Evolutionary conservation across 2,113 vertebrate species (phyloP).

Genomic region (Sylvietta virens): DNA sequence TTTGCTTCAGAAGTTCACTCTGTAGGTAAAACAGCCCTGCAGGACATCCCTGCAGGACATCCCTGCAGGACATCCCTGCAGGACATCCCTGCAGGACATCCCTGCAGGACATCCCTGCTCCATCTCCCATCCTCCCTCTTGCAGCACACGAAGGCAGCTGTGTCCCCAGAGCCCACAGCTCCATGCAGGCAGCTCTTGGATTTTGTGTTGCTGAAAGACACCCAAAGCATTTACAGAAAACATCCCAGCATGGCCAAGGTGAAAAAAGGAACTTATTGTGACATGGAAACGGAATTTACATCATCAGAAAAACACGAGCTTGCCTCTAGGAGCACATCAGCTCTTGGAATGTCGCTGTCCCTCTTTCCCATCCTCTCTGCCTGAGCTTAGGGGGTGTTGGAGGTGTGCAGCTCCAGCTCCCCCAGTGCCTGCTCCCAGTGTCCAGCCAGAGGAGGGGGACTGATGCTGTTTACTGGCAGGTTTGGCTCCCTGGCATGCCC

Average conservation of each 20-base stretch:
- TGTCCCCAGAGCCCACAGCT: not conserved
- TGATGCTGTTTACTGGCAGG: not conserved
- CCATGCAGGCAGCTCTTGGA: not conserved
- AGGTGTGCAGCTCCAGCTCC: not conserved
- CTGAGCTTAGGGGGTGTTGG: not conserved
- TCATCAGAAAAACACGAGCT: not conserved
- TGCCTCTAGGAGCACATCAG: not conserved
- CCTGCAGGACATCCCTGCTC: not conserved
- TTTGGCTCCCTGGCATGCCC: not conserved
- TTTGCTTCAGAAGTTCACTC: not conserved
- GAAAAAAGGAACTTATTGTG: not conserved
- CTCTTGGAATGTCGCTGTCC: not conserved
- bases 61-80: not conserved
- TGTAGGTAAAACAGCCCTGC: not conserved
- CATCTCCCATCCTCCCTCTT: not conserved
- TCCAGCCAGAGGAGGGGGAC: not conserved
- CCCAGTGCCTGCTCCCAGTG: not conserved
- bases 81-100: not conserved
- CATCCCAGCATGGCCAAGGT: not conserved
- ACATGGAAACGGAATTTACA: not conserved
- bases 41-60: not conserved
- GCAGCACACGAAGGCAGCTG: not conserved
- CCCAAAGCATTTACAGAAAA: not conserved
- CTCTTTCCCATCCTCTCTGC: not conserved
- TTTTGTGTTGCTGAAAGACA: not conserved